Evolutionary conservation across 2,888 invertebrate genomes (phyloP), one percentile per base, ranked within the genome.

Genomic region (Eupithecia vulgata): DNA sequence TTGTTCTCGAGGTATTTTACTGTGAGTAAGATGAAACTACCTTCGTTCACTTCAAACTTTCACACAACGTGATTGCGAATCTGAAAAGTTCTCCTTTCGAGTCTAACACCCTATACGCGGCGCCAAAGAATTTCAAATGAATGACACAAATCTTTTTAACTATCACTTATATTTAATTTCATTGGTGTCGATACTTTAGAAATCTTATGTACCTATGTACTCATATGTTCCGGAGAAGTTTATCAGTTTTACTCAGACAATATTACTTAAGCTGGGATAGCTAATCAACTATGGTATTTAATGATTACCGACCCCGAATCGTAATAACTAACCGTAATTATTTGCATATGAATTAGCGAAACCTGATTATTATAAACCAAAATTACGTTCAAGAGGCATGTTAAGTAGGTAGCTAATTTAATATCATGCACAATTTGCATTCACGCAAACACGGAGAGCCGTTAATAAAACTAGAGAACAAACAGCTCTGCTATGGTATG

Each of bases 401-500:
- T 70, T 82, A 64, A 59, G 68, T 76, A 69, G 61, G 17, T 52
- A 75, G 75, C 80, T 81, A 85, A 88, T 89, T 90, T 88, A 90
- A 90, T 90, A 88, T 87, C 80, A 84, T 85, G 82, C 87, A 88
- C 88, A 88, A 89, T 91, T 89, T 87, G 88, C 88, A 88, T 88
- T 87, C 80, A 82, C 80, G 83, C 84, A 84, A 87, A 86, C 84
- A 83, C 82, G 80, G 74, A 85, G 85, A 84, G 88, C 88, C 87
- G 91, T 91, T 91, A 91, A 91, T 91, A 91, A 92, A 91, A 91
- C 87, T 88, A 86, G 84, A 86, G 85, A 87, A 87, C 88, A 89
- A 90, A 91, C 89, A 89, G 85, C 85, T 84, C 85, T 82, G 83
- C 87, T 84, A 84, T 87, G 87, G 86, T 87, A 86, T 86, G 87